Conservation (phyloP, 1,140 invertebrate species). For the Alviniconcha marisindica region DNA sequence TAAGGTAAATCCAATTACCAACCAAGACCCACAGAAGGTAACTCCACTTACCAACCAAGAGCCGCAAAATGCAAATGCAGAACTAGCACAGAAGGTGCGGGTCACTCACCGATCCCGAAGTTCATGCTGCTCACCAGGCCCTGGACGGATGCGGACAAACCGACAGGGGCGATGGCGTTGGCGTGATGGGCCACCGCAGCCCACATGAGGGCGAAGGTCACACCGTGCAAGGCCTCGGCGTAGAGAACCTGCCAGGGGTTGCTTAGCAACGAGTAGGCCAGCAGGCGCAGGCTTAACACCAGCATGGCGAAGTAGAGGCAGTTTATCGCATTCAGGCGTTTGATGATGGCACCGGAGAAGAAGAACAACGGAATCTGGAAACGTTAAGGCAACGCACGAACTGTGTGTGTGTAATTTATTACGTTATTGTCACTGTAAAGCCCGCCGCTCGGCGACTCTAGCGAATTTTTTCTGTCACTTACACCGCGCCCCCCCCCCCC, state of each 20-base stretch:
- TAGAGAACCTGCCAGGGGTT: conserved; percentile 87
- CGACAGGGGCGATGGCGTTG: conserved; percentile 45
- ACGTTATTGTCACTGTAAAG: neutral
- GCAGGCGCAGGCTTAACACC: conserved; percentile 85
- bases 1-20: neutral
- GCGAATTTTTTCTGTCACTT: neutral
- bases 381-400: neutral
- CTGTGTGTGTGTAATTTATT: neutral
- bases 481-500: neutral
- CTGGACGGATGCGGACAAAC: conserved; percentile 46
- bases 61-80: neutral
- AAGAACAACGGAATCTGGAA: conserved; percentile 41
- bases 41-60: neutral
- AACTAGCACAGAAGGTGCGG: neutral
- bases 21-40: neutral
- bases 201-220: conserved; percentile 92
- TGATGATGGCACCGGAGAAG: conserved; percentile 42
- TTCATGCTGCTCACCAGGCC: conserved; percentile 48
- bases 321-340: conserved; percentile 82
- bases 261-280: conserved; percentile 88
- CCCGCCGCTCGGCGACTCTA: neutral
- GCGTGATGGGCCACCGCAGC: conserved; percentile 78
- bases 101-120: conserved; percentile 48
- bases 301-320: conserved; percentile 88
- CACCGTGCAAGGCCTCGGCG: conserved; percentile 89